Base-by-base conservation (phyloP, 1,140 invertebrate species). In the Ditylenchus dipsaci region DNA sequence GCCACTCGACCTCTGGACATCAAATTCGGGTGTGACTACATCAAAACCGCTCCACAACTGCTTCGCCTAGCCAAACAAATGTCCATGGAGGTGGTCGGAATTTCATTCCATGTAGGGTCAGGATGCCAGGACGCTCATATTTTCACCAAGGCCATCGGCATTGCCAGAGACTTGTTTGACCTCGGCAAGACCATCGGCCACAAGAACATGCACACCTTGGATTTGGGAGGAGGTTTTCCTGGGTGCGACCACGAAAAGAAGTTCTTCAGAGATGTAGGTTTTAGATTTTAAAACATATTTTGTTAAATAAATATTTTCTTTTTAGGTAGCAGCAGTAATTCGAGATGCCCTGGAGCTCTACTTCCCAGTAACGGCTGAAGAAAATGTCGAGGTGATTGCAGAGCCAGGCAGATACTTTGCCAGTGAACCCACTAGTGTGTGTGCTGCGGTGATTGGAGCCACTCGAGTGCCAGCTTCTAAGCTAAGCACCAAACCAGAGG, bases 401-500 rank as follows among this genome's bases (percentile, higher is more conserved):
- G 95, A 97, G 84, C 94, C 94, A 5, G 95, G 95, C n/a, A 88
- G 93, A 5, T 97, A 90, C 85, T 95, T 92, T 84, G 91, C 91
- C 0, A 90, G 91, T 7, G 92, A 92, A 1, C 93, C 94, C 5
- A 95, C 92, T 84, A 95, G 93, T 19, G 87, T 97, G 19, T 89
- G 89, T 59, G 90, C 91, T 62, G 90, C 89, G 75, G 88, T 95
- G 67, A 90, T 93, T 80, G 90, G 91, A 62, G 90, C 90, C 78
- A 87, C 90, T 60, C 86, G 88, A 27, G 86, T 91, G 11, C 71
- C 76, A 1, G 74, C 76, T 13, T 49, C 68, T 11, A 66, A 74
- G 23, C 73, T 82, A 49, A 77, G 77, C 9, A 65, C 74, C 38
- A 65, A 21, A 73, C 70, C 42, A 30, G 65, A 60, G 0, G 74